A percentile compares a stretch with the other conserved stretches of the same genome.
phyloP scores from a whole-genome alignment of 2,888 invertebrate genomes.

The Trissolcus japonicus region DNA sequence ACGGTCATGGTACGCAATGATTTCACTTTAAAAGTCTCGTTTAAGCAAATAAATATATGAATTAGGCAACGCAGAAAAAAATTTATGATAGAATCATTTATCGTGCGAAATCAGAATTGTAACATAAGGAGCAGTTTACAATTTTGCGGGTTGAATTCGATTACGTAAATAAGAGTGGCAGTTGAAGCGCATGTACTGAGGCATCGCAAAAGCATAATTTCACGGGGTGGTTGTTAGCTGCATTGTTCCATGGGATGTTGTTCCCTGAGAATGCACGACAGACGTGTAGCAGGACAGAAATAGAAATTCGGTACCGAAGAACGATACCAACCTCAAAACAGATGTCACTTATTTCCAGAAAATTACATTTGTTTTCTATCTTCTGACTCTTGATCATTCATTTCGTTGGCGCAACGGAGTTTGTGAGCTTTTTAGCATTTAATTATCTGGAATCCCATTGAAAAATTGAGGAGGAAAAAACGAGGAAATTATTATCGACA shows the following conservation, averaged over 20 bases:
- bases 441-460: neutral
- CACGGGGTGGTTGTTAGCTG: slow-evolving; percentile 71
- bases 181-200: slow-evolving; percentile 39
- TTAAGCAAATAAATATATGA: too few species aligned
- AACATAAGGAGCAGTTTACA: too few species aligned
- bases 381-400: slow-evolving; percentile 11
- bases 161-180: slow-evolving; percentile 8
- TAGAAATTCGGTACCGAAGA: slow-evolving; percentile 60
- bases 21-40: too few species aligned
- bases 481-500: too few species aligned
- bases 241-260: slow-evolving; percentile 68
- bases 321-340: slow-evolving; percentile 63
- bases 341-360: slow-evolving; percentile 61
- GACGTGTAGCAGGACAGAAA: slow-evolving; percentile 63
- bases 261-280: slow-evolving; percentile 64
- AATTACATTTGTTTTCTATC: slow-evolving; percentile 37
- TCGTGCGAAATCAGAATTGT: too few species aligned
- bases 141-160: slow-evolving; percentile 39
- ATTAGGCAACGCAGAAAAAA: too few species aligned
- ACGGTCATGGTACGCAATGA: neutral
- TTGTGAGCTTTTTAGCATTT: neutral
- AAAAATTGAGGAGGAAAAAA: neutral
- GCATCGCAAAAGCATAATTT: slow-evolving; percentile 72
- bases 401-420: slow-evolving; percentile 1
- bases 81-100: too few species aligned